Evolutionary conservation across 1,140 invertebrate genomes (phyloP), one percentile per base, ranked within the genome.

Genomic region (Oedothorax gibbosus): DNA sequence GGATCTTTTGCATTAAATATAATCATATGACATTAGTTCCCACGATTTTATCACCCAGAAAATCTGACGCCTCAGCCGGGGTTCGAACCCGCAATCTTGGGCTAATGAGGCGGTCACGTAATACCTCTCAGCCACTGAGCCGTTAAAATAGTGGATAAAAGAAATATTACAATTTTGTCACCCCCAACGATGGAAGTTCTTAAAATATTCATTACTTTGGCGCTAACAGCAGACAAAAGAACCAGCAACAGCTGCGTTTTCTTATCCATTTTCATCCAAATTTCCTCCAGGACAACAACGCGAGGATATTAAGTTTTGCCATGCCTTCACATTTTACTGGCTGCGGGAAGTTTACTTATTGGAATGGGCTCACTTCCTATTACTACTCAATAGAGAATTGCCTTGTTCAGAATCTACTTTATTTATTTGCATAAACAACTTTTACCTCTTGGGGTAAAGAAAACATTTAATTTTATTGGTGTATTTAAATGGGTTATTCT

Each of bases 301-400:
- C n/a, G n/a, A 10, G 53, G 10, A 35, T 50, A 71, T 71, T 71
- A 71, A 71, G 49, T 71, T 9, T 51, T 71, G 12, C 18, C 14
- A 51, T 71, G n/a, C 15, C 53, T 7, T 7, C 4, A 14, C 35
- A 15, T 50, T 11, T 18, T 50, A 71, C 14, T 7, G 49, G 15
- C 21, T 11, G 9, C 68, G n/a, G 18, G 49, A 15, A 14, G 7
- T 53, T 66, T 20, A 18, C 64, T 5, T 35, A 20, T n/a, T 11
- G 9, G 21, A 12, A 71, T 53, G 1, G 10, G 9, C 18, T 8
- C 68, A 71, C 53, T 71, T 50, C 35, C n/a, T 71, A 51, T 71
- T 71, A 35, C 2, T 35, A 49, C 49, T 51, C 68, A 71, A 71
- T 71, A 71, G 53, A 71, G 68, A 71, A 8, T 35, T 71, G 49